Conservation (phyloP, 2,797 vertebrate species). For the Malurus splendens region DNA sequence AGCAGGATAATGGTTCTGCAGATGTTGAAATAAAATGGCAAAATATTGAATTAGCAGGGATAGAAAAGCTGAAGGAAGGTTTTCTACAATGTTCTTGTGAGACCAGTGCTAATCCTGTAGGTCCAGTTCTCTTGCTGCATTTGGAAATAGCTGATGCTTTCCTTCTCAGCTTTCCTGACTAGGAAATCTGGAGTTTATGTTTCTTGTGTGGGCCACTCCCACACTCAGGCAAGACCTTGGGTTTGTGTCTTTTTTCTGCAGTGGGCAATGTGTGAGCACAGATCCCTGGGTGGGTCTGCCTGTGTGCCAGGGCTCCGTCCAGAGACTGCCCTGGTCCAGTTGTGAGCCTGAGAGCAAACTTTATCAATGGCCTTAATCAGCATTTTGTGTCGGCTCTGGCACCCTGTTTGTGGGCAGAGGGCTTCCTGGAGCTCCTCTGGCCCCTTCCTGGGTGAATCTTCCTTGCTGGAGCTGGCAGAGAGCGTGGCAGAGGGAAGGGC, state of each 20-base stretch:
- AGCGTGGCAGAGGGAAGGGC: background rate
- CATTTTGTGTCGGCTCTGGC: background rate
- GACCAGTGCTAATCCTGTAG: background rate
- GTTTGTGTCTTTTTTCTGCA: background rate
- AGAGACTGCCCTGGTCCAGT: background rate
- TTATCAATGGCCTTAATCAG: background rate
- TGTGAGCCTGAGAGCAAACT: background rate
- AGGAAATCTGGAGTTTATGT: background rate
- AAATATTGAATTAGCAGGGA: background rate
- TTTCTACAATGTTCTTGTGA: background rate
- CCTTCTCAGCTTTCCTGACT: background rate
- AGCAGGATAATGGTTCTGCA: background rate
- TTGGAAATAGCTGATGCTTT: background rate
- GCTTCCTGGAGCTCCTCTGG: background rate
- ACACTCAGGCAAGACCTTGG: background rate
- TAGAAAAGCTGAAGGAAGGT: background rate
- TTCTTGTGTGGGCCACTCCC: background rate
- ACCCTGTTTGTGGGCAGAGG: background rate
- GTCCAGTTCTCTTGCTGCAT: background rate
- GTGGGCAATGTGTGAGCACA: fast-evolving
- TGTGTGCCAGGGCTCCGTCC: background rate
- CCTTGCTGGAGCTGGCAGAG: background rate
- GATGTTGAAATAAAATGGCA: background rate
- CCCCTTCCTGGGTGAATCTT: background rate
- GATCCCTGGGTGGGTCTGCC: background rate